Base-by-base conservation (phyloP, 1,140 invertebrate species). In the Zaprionus kolodkinae region DNA sequence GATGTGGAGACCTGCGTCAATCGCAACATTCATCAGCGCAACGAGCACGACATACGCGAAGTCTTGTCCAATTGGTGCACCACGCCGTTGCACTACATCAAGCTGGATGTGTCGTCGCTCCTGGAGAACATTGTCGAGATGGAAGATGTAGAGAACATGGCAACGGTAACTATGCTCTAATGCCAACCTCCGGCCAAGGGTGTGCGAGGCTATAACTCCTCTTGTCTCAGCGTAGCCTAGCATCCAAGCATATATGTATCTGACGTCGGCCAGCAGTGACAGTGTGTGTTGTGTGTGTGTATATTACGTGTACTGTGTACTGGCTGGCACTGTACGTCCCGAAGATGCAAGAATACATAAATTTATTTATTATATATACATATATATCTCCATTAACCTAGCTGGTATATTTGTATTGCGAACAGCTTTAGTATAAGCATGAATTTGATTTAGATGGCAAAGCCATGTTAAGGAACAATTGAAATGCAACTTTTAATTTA, bases 11-110 rank as follows among this genome's bases (percentile, higher is more conserved):
- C 95, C 0, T 99, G 98, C 92, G 93, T 94, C 40, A 96, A 96
- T 91, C 93, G 96, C 55, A 99, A 99, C 92, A 95, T 96, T 76
- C 98, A 99, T 89, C 95, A 96, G 63, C 94, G 98, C 54, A 95
- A 93, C 2, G 94, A 96, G 76, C 94, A 95, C 33, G 97, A 99
- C 61, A 97, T 99, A 38, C 94, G 96, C 86, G 94, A 95, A 82
- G 95, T 98, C 61, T 93, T 96, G 40, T 93, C 95, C 68, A 95
- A 95, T 45, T 99, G 97, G 95, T 96, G 97, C 87, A 93, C 93
- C 9, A 97, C 97, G 0, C 97, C 98, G 1, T 91, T 93, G 35
- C 89, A 95, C 73, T 94, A 95, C 86, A 94, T 94, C 17, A 93
- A 95, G 69, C 91, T 99, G 64, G 97, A 99, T 92, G 94, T 97